These are phyloP conservation scores for Philotrypesis tridentata DNA, from an alignment of 1,140 invertebrate species.

Conservation along the genomic window DNA sequence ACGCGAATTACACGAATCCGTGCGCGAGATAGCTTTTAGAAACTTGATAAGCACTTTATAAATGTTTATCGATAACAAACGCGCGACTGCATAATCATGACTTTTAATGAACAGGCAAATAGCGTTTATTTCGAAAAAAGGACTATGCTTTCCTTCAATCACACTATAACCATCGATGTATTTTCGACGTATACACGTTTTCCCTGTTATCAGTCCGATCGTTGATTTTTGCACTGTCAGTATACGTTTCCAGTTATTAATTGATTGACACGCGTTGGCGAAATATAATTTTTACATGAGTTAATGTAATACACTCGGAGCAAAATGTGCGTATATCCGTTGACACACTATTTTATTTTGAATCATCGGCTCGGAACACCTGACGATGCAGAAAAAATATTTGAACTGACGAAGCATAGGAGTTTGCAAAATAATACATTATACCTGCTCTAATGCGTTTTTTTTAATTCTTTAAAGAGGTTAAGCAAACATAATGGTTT, in stretches of 20 bases:
- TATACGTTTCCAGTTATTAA: not conserved
- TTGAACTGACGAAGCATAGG: constrained; percentile 50
- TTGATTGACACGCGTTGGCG: not conserved
- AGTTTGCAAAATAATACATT: constrained; percentile 42
- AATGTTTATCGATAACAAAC: too few species aligned
- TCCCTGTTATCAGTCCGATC: not conserved
- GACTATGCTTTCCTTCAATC: too few species aligned
- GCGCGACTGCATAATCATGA: too few species aligned
- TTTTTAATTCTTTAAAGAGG: too few species aligned
- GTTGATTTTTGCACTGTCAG: not conserved
- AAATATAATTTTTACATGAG: not conserved
- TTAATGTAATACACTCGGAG: not conserved
- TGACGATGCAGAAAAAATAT: constrained; percentile 54
- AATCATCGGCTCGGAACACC: constrained; percentile 54
- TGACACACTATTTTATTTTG: constrained; percentile 54
- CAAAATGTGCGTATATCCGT: constrained; percentile 15
- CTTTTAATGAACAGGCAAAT: too few species aligned
- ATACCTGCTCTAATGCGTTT: not conserved
- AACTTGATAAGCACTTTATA: too few species aligned
- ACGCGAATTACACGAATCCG: too few species aligned
- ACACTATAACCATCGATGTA: too few species aligned
- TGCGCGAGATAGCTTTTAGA: too few species aligned
- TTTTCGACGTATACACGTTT: too few species aligned
- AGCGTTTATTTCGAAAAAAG: too few species aligned
- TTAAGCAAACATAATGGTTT: not conserved